phyloP scores from a whole-genome alignment of 2,113 vertebrate species.

The Trinectes maculatus region DNA sequence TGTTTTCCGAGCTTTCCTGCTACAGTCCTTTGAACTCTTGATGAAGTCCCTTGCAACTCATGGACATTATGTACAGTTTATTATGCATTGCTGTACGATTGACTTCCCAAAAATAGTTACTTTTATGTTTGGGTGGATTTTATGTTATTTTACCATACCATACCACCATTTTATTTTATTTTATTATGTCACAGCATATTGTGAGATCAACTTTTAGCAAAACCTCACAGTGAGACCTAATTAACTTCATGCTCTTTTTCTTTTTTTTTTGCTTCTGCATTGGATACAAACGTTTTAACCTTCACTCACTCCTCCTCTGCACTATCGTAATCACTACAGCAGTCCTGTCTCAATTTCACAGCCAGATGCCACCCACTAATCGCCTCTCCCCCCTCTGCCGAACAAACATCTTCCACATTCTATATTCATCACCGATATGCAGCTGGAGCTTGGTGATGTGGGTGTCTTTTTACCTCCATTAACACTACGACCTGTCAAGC shows the following conservation, averaged over 20 bases:
- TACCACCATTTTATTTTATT: no score
- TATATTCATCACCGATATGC: slow-evolving; percentile 31
- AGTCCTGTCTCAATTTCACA: slow-evolving; percentile 61
- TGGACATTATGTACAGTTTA: no score
- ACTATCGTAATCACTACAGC: neutral
- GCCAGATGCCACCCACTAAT: slow-evolving; percentile 41
- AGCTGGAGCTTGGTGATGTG: slow-evolving; percentile 3
- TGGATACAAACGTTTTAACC: slow-evolving; percentile 7
- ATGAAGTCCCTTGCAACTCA: neutral
- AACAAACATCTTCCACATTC: slow-evolving; percentile 34
- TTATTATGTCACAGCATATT: neutral
- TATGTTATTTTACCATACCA: no score
- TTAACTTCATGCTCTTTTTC: neutral
- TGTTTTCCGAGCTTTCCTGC: no score
- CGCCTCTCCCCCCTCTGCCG: slow-evolving; percentile 11
- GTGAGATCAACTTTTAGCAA: no score
- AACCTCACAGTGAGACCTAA: slow-evolving; percentile 1
- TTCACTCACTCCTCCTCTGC: slow-evolving; percentile 1
- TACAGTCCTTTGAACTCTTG: no score
- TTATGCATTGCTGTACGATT: no score
- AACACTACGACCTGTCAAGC: slow-evolving; percentile 27
- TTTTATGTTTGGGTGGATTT: no score
- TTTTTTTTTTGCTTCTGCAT: neutral
- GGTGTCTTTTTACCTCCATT: slow-evolving; percentile 30
- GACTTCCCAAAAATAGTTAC: no score